Percentiles rank a stretch among this genome's conserved stretches.
phyloP scores from a whole-genome alignment of 2,888 invertebrate genomes.

The Drosophila picticornis region DNA sequence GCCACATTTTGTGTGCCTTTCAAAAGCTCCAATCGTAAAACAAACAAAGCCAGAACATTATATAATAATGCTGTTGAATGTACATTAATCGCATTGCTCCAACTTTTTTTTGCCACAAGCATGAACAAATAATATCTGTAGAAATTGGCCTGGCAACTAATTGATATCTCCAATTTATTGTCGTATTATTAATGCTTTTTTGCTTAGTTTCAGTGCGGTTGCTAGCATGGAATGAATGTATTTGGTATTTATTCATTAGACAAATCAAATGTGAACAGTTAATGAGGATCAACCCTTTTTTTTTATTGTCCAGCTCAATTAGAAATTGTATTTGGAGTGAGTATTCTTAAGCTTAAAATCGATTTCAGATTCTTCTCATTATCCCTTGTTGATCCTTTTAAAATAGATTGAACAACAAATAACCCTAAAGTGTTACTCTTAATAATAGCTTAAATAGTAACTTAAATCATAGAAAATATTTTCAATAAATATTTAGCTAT shows the following conservation, averaged over 20 bases:
- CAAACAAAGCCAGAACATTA: constrained; percentile 33
- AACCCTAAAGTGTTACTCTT: neutral
- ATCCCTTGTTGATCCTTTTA: neutral
- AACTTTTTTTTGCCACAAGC: constrained; percentile 23
- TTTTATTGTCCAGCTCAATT: neutral
- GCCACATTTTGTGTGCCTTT: constrained; percentile 45
- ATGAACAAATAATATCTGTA: neutral
- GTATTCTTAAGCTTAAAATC: neutral
- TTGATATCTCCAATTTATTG: constrained; percentile 9
- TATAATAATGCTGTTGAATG: constrained; percentile 5
- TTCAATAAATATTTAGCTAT: neutral
- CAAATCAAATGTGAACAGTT: neutral
- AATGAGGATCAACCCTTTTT: neutral
- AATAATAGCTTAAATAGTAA: no score
- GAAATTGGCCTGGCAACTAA: constrained; percentile 37
- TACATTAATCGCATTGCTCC: constrained; percentile 26
- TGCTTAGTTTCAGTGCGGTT: neutral
- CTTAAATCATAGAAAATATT: no score
- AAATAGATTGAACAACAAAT: neutral
- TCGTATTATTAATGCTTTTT: neutral
- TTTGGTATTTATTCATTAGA: neutral
- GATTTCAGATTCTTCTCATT: neutral
- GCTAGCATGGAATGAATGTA: neutral
- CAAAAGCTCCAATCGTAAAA: constrained; percentile 49
- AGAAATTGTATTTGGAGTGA: neutral